A percentile compares a stretch with the other conserved stretches of the same genome.
phyloP scores from a whole-genome alignment of 2,113 vertebrate species.

The Buteo buteo region DNA sequence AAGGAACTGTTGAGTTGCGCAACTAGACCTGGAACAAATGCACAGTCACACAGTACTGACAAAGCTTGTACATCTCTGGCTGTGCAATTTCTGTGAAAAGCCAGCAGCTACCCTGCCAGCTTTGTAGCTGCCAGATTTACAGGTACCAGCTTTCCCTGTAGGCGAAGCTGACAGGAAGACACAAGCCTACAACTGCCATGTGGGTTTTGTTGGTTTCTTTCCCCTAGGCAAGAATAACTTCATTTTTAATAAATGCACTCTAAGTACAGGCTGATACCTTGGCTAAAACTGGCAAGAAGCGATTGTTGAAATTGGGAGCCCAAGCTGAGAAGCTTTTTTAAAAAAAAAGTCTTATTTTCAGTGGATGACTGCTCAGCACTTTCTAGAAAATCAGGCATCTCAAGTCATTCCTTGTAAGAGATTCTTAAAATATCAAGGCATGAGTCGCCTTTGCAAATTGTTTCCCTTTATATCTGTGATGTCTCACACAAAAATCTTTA shows the following conservation, averaged over 20 bases:
- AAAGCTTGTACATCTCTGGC: background rate
- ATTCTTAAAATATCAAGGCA: conserved; percentile 47
- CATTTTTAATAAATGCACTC: background rate
- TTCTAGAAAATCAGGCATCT: conserved; percentile 13
- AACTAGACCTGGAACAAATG: background rate
- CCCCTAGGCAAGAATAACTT: background rate
- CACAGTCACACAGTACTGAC: background rate
- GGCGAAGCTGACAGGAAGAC: background rate
- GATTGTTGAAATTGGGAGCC: background rate
- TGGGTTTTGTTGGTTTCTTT: background rate
- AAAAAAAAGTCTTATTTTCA: background rate
- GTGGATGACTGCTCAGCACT: background rate
- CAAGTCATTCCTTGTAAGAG: background rate
- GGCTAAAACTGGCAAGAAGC: background rate
- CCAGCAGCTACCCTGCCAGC: background rate
- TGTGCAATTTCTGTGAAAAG: background rate
- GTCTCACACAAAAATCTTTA: conserved; percentile 26
- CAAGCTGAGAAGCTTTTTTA: background rate
- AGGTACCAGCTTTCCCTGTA: background rate
- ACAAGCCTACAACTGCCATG: background rate
- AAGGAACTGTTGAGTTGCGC: background rate
- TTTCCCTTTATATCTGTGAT: conserved; percentile 36
- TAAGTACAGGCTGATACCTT: background rate
- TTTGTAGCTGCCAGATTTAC: background rate
- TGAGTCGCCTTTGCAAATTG: conserved; percentile 29